Evolutionary conservation across 2,797 vertebrate genomes (phyloP), one percentile per base, ranked within the genome.

Genomic region (Phylloscopus collybita): DNA sequence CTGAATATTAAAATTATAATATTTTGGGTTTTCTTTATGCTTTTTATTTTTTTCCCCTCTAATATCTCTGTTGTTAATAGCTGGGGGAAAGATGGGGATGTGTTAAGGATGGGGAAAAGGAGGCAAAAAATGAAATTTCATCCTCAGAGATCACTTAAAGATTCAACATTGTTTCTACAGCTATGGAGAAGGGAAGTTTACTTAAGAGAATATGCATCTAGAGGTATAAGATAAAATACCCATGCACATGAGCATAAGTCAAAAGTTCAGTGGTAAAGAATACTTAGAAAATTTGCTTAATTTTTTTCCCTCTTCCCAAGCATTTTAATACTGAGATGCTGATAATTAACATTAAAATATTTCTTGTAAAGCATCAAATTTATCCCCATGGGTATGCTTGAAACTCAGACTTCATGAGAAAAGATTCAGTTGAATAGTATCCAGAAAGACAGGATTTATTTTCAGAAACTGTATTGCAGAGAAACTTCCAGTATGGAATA

Each of bases 21-120:
- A 1, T 30, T n/a, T 40, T 14, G 3, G 2, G 1, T 4, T 40
- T 19, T 2, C 4, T 7, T 72, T 32, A 19, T 5, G 3, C 1
- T 5, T 40, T 57, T 71, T 34, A n/a, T 20, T n/a, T 25, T 25
- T 53, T 21, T 3, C 3, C 3, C 11, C 9, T 36, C 50, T 40
- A 45, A 50, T 45, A 25, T 25, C 4, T 57, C 15, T 36, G 3
- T 22, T 79, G 4, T 64, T 81, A 71, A 20, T 51, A 66, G 12
- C 30, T 40, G 11, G 1, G 4, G 5, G 22, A 25, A 69, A 82
- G 13, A 70, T 3, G 6, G 25, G 34, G 34, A 34, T 34, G 34
- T 34, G 34, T 34, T 34, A 34, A 22, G 16, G 5, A 8, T 71
- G 8, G 10, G 18, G 3, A 84, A 26, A 78, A 74, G 27, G 26